Percentiles rank a stretch among this genome's conserved stretches.
phyloP scores from a whole-genome alignment of 2,888 invertebrate species.

The Lobophora halterata region DNA sequence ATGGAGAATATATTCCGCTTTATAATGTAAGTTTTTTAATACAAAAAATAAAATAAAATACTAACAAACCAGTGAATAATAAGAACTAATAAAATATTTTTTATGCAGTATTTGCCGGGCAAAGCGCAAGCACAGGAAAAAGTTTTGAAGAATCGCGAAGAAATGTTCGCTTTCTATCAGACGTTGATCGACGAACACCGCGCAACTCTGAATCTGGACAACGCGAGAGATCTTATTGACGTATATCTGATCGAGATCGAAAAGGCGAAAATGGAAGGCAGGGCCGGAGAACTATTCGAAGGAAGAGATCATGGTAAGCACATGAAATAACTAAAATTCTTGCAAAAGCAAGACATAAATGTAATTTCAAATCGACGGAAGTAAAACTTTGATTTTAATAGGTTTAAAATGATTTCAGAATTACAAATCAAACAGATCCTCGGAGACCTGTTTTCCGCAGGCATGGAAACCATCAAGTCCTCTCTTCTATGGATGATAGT shows the following conservation, averaged over 20 bases:
- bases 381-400: too few relatives aligned
- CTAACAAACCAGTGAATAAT: neutral
- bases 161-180: constrained; percentile 92
- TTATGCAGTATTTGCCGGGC: constrained; percentile 80
- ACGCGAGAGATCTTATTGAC: constrained; percentile 91
- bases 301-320: constrained; percentile 93
- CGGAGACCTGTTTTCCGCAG: constrained; percentile 94
- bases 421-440: constrained; percentile 95
- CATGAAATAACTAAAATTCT: too few relatives aligned
- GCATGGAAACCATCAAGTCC: constrained; percentile 96
- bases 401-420: constrained; percentile 75
- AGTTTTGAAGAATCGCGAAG: constrained; percentile 86
- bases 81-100: constrained; percentile 15
- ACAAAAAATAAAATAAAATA: too few relatives aligned
- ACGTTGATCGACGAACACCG: constrained; percentile 91
- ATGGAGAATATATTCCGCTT: constrained; percentile 91
- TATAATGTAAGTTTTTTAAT: constrained; percentile 75
- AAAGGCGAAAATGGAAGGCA: constrained; percentile 89
- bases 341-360: too few relatives aligned
- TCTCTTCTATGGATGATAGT: constrained; percentile 93
- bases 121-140: constrained; percentile 83
- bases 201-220: constrained; percentile 85
- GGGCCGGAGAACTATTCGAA: constrained; percentile 87
- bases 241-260: constrained; percentile 92
- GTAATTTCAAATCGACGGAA: too few relatives aligned